Conservation (phyloP, 2,113 vertebrate genomes). For the Grantiella picta region DNA sequence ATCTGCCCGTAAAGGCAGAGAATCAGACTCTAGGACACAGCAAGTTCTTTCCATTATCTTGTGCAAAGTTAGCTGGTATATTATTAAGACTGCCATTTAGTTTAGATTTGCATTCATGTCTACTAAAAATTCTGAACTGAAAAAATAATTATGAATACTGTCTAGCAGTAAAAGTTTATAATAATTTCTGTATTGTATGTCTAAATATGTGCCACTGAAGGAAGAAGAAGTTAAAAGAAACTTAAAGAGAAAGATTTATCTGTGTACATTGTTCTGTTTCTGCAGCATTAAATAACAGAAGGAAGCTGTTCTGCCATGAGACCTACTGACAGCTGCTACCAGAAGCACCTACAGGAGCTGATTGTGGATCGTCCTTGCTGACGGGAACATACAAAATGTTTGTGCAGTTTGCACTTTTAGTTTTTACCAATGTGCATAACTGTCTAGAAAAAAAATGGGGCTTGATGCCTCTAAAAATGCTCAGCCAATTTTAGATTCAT, state of each 20-base stretch:
- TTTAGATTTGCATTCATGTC: not conserved
- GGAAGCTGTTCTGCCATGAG: not conserved
- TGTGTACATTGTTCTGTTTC: not conserved
- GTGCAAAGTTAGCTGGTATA: not conserved
- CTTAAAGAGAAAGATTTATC: not conserved
- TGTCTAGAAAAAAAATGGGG: not conserved
- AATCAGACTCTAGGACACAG: not conserved
- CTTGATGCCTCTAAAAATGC: not conserved
- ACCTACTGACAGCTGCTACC: not conserved
- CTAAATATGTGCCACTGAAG: not conserved
- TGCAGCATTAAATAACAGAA: not conserved
- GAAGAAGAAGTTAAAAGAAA: not conserved
- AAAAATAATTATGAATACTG: not conserved
- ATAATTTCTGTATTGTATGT: not conserved
- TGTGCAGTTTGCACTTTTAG: not conserved
- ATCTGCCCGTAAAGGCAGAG: not conserved
- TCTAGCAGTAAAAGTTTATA: not conserved
- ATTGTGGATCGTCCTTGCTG: not conserved
- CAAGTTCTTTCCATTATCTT: not conserved
- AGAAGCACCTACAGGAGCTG: not conserved
- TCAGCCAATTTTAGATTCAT: not conserved
- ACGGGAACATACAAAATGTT: not conserved
- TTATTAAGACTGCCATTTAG: not conserved
- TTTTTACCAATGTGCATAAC: not conserved
- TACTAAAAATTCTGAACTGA: not conserved